Evolutionary conservation across 2,888 invertebrate genomes (phyloP).

Genomic region (Didymodactylos carnosus): DNA sequence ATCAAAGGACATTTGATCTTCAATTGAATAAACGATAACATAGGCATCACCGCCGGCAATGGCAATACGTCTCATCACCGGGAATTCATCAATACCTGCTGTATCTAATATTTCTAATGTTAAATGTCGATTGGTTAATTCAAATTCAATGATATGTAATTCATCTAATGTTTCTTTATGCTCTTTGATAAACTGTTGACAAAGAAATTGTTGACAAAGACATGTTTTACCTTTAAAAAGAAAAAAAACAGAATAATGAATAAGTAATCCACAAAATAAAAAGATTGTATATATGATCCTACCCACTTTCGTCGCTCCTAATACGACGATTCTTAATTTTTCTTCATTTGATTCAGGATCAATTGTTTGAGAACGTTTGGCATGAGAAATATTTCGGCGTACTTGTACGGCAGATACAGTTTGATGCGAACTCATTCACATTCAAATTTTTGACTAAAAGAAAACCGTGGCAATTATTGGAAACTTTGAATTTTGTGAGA

Average conservation of each 20-base stretch:
- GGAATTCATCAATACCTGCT: neutral
- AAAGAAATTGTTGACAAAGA: neutral
- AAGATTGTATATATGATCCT: neutral
- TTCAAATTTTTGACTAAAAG: too few relatives aligned
- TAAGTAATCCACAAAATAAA: neutral
- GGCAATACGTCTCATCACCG: neutral
- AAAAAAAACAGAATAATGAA: too few relatives aligned
- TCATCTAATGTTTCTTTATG: neutral
- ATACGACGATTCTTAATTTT: neutral
- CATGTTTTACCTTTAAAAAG: slow-evolving; percentile 1
- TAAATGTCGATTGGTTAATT: neutral
- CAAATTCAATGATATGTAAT: neutral
- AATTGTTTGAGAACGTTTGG: neutral
- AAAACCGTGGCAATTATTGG: too few relatives aligned
- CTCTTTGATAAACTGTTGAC: neutral
- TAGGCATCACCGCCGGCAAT: neutral
- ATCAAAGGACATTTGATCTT: neutral
- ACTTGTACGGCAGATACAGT: too few relatives aligned
- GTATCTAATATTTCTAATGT: neutral
- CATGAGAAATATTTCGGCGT: too few relatives aligned
- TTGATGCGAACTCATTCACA: too few relatives aligned
- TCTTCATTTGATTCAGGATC: neutral
- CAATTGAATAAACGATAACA: neutral
- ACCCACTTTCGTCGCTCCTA: neutral
- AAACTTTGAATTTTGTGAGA: too few relatives aligned